Evolutionary conservation across 2,888 invertebrate genomes (phyloP), one percentile per base, ranked within the genome.

Genomic region (Cinara cedri): DNA sequence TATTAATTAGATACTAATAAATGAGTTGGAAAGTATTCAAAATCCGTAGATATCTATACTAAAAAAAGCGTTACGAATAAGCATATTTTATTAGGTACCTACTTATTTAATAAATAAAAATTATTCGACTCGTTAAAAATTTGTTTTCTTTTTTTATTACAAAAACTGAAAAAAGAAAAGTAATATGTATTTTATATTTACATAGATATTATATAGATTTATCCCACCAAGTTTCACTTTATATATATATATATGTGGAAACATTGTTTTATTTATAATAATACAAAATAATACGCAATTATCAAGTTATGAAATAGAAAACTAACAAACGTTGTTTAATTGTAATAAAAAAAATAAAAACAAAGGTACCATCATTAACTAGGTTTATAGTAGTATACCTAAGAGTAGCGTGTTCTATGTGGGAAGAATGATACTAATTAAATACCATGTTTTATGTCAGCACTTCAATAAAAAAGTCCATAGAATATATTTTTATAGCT

Each of bases 151-250:
- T 65, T 65, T 46, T 66, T 46, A 60, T 26, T 9, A 26, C 16
- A 10, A 16, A 19, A 66, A 66, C 16, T 8, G 46, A 66, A 46
- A 44, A 42, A 65, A 63, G 13, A 46, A 46, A 19, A 46, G 16
- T 21, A 44, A 66, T 66, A 19, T 34, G 6, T 6, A 34, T 34
- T 34, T 24, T 10, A 24, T 66, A 46, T 16, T 0, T 21, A 46
- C 24, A 46, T 1, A 49, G 24, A 49, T 66, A 66, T 49, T 16
- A 21, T 6, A n/a, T n/a, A n/a, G n/a, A n/a, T n/a, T n/a, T n/a
- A n/a, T n/a, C n/a, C n/a, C n/a, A n/a, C n/a, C n/a, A n/a, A 66
- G 24, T 66, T 66, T 66, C 66, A 66, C 66, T 66, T 21, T 46
- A 44, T 16, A 21, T 49, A 66, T 46, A 46, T 10, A 21, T 66